These are phyloP conservation scores for Nomada lathburiana DNA, from an alignment of 2,888 invertebrate genomes.

Conservation along the genomic window DNA sequence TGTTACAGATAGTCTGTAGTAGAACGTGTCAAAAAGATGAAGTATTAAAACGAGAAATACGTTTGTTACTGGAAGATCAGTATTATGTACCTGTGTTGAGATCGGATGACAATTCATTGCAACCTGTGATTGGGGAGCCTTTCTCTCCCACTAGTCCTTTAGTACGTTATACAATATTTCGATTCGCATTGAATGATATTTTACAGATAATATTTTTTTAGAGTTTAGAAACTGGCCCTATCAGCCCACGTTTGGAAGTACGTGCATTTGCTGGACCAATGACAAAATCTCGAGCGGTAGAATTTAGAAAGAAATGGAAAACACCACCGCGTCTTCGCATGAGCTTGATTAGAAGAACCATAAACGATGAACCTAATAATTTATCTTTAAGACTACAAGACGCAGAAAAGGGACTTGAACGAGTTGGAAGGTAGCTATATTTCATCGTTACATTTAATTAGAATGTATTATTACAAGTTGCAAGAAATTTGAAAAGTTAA, in stretches of 20 bases:
- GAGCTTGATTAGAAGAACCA: conserved; percentile 66
- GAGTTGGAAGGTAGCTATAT: conserved; percentile 88
- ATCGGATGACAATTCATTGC: conserved; percentile 90
- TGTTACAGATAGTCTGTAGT: conserved; percentile 90
- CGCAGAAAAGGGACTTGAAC: conserved; percentile 94
- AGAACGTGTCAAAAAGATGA: conserved; percentile 85
- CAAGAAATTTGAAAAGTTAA: background rate
- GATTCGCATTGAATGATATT: background rate
- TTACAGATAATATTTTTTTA: conserved; percentile 76
- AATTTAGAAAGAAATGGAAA: conserved; percentile 92
- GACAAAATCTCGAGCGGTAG: conserved; percentile 89
- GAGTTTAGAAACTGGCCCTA: conserved; percentile 88
- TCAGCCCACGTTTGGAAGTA: conserved; percentile 90
- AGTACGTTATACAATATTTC: conserved; percentile 84
- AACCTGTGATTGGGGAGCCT: conserved; percentile 92
- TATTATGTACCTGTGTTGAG: conserved; percentile 96
- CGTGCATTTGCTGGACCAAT: conserved; percentile 97
- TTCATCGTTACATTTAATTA: conserved; percentile 2
- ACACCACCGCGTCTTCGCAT: conserved; percentile 88
- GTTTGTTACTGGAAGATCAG: conserved; percentile 88
- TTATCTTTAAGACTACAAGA: conserved; percentile 87
- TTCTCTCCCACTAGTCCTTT: conserved; percentile 90
- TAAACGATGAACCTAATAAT: conserved; percentile 52
- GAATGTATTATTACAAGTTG: background rate
- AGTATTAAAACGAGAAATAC: conserved; percentile 85